Base-by-base conservation (phyloP, 2,888 invertebrate species). In the Melieria omissa region DNA sequence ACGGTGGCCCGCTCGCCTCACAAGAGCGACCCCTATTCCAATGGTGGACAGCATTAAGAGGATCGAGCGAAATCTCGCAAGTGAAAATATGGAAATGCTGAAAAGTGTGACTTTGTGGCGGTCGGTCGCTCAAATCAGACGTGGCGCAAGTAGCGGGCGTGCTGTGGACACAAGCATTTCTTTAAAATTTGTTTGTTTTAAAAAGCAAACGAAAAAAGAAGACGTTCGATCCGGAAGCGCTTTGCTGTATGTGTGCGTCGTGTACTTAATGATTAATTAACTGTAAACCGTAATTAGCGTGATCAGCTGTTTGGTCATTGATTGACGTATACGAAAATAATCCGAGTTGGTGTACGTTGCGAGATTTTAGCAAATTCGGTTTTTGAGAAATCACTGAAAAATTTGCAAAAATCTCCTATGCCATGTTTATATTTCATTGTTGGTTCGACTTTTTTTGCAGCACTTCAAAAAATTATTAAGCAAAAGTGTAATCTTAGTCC, bases 91-190 rank as follows among this genome's bases (percentile, higher is more conserved):
- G 47, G 8, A 62, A 52, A 29, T 29, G 29, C 29, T 29, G 46
- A 47, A 44, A 54, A 65, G 45, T 42, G 47, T 46, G 63, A 70
- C 55, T 63, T 62, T 57, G 63, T 70, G 64, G 57, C 57, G 29
- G 70, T 64, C 70, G 46, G 55, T 65, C 54, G 69, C 62, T 69
- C 10, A 58, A 49, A 29, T 65, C 42, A 54, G 54, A 12, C 44
- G 65, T 60, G 16, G 12, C n/a, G 8, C 47, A 5, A 52, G 12
- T 52, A 12, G 12, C 52, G 52, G 52, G 12, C 9, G 52, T 5
- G 10, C 5, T 52, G 52, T 52, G n/a, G 52, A 29, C 29, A 29
- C 29, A 29, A 29, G 29, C 29, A 29, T 29, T 29, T 29, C 29
- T 2, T 29, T 16, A 16, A 16, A 16, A 16, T 16, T 29, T 29